Evolutionary conservation across 1,140 invertebrate species (phyloP).

Genomic region (Rhynchophorus ferrugineus): DNA sequence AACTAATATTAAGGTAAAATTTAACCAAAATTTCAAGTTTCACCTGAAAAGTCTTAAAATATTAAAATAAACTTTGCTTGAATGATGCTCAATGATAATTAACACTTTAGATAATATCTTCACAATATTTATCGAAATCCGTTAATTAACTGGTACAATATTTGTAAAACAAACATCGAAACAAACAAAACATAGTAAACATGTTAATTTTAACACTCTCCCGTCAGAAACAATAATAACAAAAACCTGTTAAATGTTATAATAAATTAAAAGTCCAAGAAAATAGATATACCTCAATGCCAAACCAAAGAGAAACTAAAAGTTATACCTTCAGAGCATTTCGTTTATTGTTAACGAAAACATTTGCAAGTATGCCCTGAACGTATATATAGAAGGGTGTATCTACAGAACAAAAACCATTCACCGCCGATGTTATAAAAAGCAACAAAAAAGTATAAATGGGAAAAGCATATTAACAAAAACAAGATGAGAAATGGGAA

Average conservation of each 20-base stretch:
- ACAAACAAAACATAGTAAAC: conserved; percentile 20
- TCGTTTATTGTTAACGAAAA: too few species aligned
- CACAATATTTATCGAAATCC: too few species aligned
- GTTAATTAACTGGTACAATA: too few species aligned
- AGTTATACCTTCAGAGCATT: too few species aligned
- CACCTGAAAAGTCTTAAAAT: too few species aligned
- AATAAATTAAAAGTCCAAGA: conserved; percentile 16
- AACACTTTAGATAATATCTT: too few species aligned
- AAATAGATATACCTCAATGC: conserved; percentile 11
- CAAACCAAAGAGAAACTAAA: neutral
- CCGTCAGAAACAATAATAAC: conserved; percentile 15
- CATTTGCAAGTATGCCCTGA: neutral
- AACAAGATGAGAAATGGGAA: neutral
- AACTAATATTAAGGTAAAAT: too few species aligned
- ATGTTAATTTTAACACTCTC: conserved; percentile 20
- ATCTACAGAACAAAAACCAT: conserved; percentile 13
- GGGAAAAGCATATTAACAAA: conserved; percentile 2
- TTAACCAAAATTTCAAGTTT: too few species aligned
- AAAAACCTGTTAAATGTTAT: conserved; percentile 21
- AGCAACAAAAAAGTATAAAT: conserved; percentile 10
- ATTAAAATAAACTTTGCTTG: too few species aligned
- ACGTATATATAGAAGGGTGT: conserved; percentile 4
- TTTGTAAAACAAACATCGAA: too few species aligned
- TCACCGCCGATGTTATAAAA: conserved; percentile 16
- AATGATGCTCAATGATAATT: too few species aligned